Evolutionary conservation across 1,140 invertebrate genomes (phyloP), one percentile per base, ranked within the genome.

Genomic region (Cheumatopsyche charites): DNA sequence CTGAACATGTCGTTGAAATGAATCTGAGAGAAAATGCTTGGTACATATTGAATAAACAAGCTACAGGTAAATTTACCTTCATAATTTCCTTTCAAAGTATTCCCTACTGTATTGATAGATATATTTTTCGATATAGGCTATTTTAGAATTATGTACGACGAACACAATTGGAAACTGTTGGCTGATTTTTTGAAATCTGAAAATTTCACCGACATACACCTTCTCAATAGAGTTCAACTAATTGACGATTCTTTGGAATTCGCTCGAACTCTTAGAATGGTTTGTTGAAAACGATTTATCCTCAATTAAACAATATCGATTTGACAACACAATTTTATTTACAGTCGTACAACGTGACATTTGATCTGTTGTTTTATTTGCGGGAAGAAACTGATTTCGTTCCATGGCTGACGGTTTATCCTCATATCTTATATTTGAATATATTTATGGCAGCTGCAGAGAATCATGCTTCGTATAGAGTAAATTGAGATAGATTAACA

Each of bases 221-320:
- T 86, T 0, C 80, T 90, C 3, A 95, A 94, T 82, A 82, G 92
- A 67, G 92, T 90, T 0, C 91, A 94, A 79, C 80, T 94, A 0
- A 81, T 95, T 3, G 90, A 94, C 76, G 93, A 95, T 78, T 82
- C 89, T 11, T 89, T 91, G 69, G 88, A 88, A 71, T 82, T 94
- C 42, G 88, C 87, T 1, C 84, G 85, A 68, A 87, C 86, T 62
- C 85, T 83, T 21, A 80, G 86, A 12, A 76, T 90, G 43, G 83
- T 84, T 70, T 79, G 49, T 21, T n/a, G n/a, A n/a, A n/a, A n/a
- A n/a, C n/a, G n/a, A n/a, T n/a, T n/a, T n/a, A n/a, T n/a, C n/a
- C n/a, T n/a, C n/a, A n/a, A n/a, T n/a, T n/a, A n/a, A n/a, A n/a
- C n/a, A n/a, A n/a, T n/a, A n/a, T n/a, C n/a, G n/a, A n/a, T n/a